Evolutionary conservation across 2,888 invertebrate species (phyloP).

Genomic region (Graphium colonna): DNA sequence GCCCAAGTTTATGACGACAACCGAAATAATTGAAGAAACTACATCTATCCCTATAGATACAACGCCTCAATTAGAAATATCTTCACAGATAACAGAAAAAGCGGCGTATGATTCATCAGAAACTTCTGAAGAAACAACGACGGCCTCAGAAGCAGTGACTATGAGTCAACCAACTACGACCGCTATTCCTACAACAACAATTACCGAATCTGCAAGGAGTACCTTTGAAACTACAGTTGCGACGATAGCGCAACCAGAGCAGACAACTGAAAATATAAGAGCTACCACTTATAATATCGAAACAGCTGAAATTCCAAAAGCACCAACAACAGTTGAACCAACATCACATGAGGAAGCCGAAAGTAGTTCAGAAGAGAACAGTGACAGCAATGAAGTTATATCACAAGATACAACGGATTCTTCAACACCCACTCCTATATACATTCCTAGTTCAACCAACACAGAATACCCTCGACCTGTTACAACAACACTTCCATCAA

Average conservation of each 20-base stretch:
- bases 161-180: constrained; percentile 40
- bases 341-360: constrained; percentile 34
- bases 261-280: constrained; percentile 53
- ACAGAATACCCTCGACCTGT: constrained; percentile 29
- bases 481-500: constrained; percentile 27
- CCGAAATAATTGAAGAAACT: constrained; percentile 47
- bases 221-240: constrained; percentile 26
- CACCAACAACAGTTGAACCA: constrained; percentile 28
- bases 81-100: constrained; percentile 52
- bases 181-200: constrained; percentile 29
- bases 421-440: constrained; percentile 32
- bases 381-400: constrained; percentile 61
- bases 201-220: constrained; percentile 26
- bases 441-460: constrained; percentile 30
- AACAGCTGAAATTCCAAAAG: background rate
- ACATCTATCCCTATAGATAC: constrained; percentile 52
- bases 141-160: constrained; percentile 33
- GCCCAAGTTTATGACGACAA: constrained; percentile 56
- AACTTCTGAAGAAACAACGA: constrained; percentile 26
- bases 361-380: constrained; percentile 55
- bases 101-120: constrained; percentile 36
- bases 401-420: constrained; percentile 36
- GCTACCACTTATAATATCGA: background rate
- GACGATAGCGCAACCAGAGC: constrained; percentile 37
- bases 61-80: constrained; percentile 51